A percentile compares a stretch with the other conserved stretches of the same genome.
phyloP scores from a whole-genome alignment of 1,140 invertebrate genomes.

The Eciton burchellii region DNA sequence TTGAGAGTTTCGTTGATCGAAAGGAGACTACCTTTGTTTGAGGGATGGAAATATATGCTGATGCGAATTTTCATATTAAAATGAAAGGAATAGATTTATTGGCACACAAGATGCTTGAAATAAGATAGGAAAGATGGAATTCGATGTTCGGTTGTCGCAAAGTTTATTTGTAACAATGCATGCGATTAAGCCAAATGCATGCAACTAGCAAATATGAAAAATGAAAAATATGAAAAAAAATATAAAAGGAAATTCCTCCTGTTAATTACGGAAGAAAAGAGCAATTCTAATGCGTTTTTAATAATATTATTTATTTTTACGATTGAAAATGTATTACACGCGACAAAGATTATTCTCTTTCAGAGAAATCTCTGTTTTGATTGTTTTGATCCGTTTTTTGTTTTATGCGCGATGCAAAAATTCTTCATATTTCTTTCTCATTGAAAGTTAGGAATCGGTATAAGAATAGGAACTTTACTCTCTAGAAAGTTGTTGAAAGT shows the following conservation, averaged over 20 bases:
- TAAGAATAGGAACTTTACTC: slow-evolving; percentile 54
- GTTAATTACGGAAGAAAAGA: background rate
- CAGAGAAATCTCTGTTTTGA: slow-evolving; percentile 18
- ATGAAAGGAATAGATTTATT: background rate
- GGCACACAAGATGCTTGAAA: background rate
- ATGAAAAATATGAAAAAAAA: slow-evolving; percentile 8
- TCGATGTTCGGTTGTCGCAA: no score
- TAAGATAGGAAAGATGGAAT: no score
- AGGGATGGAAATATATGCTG: background rate
- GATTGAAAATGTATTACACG: background rate
- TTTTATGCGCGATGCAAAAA: slow-evolving; percentile 30
- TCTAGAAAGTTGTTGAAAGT: slow-evolving; percentile 45
- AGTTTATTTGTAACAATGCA: slow-evolving; percentile 8
- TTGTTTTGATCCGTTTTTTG: slow-evolving; percentile 32
- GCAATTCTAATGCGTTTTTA: background rate
- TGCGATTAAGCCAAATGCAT: background rate
- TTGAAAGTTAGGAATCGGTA: slow-evolving; percentile 55
- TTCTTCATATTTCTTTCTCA: slow-evolving; percentile 34
- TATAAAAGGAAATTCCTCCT: background rate
- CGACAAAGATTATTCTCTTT: background rate
- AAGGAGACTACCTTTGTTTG: background rate
- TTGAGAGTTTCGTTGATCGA: background rate
- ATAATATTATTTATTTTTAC: slow-evolving; percentile 18
- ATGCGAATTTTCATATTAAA: background rate
- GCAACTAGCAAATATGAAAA: background rate